Base-by-base conservation (phyloP, 2,113 vertebrate genomes). In the Corythoichthys intestinalis region DNA sequence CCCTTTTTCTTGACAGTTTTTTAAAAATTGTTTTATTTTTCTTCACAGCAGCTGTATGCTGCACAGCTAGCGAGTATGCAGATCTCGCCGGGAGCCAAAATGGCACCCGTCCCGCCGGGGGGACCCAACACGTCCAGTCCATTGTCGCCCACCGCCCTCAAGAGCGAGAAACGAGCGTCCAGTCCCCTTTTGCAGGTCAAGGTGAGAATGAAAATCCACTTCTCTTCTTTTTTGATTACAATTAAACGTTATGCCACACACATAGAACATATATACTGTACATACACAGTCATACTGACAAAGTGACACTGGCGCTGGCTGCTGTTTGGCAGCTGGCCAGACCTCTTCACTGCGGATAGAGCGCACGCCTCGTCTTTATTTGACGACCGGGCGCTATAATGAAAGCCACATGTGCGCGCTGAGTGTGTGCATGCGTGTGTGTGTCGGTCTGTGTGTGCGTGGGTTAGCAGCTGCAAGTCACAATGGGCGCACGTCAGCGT, bases 51-150 rank as follows among this genome's bases (percentile, higher is more conserved):
- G 91, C 92, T 98, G 83, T 98, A 98, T 69, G 95, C 96, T 44
- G 94, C 96, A 87, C 96, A 98, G 89, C 91, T 98, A 88, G 96
- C 96, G 86, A 95, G 93, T 92, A 97, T 98, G 96, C 96, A 98
- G 90, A 92, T 96, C 89, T 98, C 96, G 74, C 96, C 95, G 73
- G 95, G 94, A 90, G 92, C 94, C 91, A 97, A 97, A 91, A 96
- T 97, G 92, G 90, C 93, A 71, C 90, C 95, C 65, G 93, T 93
- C 86, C 95, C 93, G 44, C 96, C 95, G 86, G 93, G 93, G 72
- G 93, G 92, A 71, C 92, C 93, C 79, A 96, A 94, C 91, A 85
- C 94, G 1, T 92, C 94, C 64, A 92, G 94, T 66, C 88, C 95
- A 60, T 92, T 96, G 59, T 98, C 96, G 72, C 95, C 96, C 71